Percentiles rank a stretch among this genome's conserved stretches.
Evolutionary conservation across 1,140 invertebrate species (phyloP).

Genomic region (Ericerus pela): DNA sequence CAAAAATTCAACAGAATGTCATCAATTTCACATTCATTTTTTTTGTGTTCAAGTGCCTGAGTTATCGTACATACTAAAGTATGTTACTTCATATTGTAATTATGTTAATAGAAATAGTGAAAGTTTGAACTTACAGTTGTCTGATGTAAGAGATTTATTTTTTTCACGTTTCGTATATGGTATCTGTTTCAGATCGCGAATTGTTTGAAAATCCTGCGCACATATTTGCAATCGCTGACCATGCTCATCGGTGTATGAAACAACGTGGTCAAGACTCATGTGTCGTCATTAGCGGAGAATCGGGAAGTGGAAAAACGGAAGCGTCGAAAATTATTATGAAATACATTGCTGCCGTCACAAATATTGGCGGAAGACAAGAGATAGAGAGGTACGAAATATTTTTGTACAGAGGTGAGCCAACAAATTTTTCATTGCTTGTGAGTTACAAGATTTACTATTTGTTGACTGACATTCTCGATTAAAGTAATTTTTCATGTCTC

Average conservation of each 20-base stretch:
- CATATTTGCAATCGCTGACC: slow-evolving; percentile 86
- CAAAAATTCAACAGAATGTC: too few species aligned
- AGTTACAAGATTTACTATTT: too few species aligned
- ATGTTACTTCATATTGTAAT: too few species aligned
- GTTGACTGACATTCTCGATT: too few species aligned
- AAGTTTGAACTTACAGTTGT: too few species aligned
- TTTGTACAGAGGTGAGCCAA: background rate
- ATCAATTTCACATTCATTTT: too few species aligned
- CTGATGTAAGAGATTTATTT: too few species aligned
- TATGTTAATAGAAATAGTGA: too few species aligned
- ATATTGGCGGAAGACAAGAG: slow-evolving; percentile 76
- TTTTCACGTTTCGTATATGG: too few species aligned
- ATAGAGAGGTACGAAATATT: slow-evolving; percentile 60
- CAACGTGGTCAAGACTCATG: slow-evolving; percentile 81
- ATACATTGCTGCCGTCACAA: slow-evolving; percentile 95
- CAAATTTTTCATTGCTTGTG: background rate
- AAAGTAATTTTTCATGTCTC: too few species aligned
- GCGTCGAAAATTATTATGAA: slow-evolving; percentile 99
- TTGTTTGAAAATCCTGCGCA: slow-evolving; percentile 89
- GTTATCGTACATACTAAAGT: too few species aligned
- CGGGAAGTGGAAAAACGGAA: slow-evolving; percentile 92
- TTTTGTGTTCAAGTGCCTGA: too few species aligned
- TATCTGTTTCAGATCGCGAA: slow-evolving; percentile 50
- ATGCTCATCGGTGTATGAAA: slow-evolving; percentile 82
- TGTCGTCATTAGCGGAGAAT: slow-evolving; percentile 92